Conservation (phyloP, 2,888 invertebrate genomes). For the Luffia ferchaultella region DNA sequence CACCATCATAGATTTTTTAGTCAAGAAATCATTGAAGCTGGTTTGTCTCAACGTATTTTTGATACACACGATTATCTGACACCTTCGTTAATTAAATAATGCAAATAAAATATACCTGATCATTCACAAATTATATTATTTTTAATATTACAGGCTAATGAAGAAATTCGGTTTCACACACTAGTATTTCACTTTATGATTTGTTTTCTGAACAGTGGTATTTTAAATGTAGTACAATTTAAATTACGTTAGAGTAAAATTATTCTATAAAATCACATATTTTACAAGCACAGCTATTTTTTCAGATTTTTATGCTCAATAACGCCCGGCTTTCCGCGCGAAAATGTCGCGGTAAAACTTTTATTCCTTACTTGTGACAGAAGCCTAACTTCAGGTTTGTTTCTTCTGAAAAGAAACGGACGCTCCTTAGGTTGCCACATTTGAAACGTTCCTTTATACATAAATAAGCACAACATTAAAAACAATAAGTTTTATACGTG, state of each 20-base stretch:
- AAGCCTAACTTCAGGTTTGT: conserved; percentile 56
- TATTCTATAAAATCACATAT: conserved; percentile 20
- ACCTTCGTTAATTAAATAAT: conserved; percentile 9
- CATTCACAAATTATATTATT: conserved; percentile 53
- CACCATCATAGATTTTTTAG: not conserved
- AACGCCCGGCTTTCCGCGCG: conserved; percentile 68
- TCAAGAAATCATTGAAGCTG: not conserved
- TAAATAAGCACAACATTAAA: too few species aligned
- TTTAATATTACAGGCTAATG: not conserved
- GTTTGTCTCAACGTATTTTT: not conserved
- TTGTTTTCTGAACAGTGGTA: conserved; percentile 8
- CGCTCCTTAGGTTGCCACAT: conserved; percentile 34
- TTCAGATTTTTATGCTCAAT: conserved; percentile 58
- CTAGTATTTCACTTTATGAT: not conserved
- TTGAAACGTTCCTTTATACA: conserved; percentile 23
- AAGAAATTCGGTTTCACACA: not conserved
- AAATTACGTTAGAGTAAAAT: conserved; percentile 24
- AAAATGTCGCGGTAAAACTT: conserved; percentile 66
- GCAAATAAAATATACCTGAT: conserved; percentile 43
- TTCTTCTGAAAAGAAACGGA: conserved; percentile 43
- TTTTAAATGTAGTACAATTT: conserved; percentile 27
- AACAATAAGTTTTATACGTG: too few species aligned
- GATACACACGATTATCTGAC: not conserved
- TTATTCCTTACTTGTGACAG: conserved; percentile 28
- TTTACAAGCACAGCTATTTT: conserved; percentile 36